phyloP scores from a whole-genome alignment of 2,113 vertebrate genomes.

The Gambusia holbrooki region DNA sequence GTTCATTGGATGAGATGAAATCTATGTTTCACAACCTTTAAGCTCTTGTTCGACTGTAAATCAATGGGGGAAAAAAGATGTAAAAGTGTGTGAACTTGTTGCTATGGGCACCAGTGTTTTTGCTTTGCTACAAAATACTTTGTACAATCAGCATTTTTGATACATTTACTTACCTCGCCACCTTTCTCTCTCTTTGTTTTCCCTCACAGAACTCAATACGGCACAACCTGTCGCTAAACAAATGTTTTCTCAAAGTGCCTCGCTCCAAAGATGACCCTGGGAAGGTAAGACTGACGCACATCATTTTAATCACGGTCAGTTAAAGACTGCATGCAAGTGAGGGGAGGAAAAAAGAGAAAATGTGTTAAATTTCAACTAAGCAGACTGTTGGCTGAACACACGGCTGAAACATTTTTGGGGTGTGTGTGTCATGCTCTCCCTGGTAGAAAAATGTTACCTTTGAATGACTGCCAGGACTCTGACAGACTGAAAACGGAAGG shows the following conservation, averaged over 20 bases:
- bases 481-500: conserved; percentile 70
- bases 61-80: conserved; percentile 13
- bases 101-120: conserved; percentile 20
- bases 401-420: conserved; percentile 27
- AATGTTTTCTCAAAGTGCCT: conserved; percentile 88
- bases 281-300: conserved; percentile 75
- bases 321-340: conserved; percentile 4
- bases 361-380: conserved; percentile 27
- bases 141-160: conserved; percentile 37
- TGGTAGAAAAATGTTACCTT: conserved; percentile 63
- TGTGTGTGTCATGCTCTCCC: conserved; percentile 48
- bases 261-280: conserved; percentile 86
- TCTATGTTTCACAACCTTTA: conserved; percentile 32
- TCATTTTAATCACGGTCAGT: conserved; percentile 3
- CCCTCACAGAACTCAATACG: conserved; percentile 82
- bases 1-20: conserved; percentile 62
- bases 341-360: neutral
- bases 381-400: conserved; percentile 32
- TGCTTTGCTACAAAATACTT: conserved; percentile 33
- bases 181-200: conserved; percentile 43
- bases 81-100: conserved; percentile 19
- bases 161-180: conserved; percentile 37
- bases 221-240: conserved; percentile 86
- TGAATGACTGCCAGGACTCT: conserved; percentile 70
- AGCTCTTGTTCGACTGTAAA: conserved; percentile 22